Evolutionary conservation across 1,140 invertebrate species (phyloP).

Genomic region (Sitophilus oryzae): DNA sequence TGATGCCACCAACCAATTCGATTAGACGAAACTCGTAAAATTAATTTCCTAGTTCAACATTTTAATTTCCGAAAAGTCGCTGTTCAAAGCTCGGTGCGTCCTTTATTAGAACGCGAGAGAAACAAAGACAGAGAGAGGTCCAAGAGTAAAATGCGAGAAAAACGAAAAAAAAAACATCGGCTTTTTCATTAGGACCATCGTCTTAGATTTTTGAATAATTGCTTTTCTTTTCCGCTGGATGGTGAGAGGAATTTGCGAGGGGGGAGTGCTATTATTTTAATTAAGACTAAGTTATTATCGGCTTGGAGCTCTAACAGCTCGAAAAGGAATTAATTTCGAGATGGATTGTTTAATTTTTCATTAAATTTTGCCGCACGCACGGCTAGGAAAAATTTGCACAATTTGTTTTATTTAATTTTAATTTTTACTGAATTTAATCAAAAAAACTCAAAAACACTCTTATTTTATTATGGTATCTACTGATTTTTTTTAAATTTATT

Average conservation of each 20-base stretch:
- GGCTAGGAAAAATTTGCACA: too few relatives aligned
- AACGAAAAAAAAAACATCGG: background rate
- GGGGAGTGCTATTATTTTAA: constrained; percentile 6
- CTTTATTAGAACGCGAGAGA: background rate
- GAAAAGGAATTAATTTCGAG: constrained; percentile 11
- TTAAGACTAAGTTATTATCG: constrained; percentile 5
- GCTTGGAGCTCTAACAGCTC: constrained; percentile 7
- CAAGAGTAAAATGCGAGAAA: too few relatives aligned
- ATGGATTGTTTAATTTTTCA: background rate
- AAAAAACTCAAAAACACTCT: too few relatives aligned
- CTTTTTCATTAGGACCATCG: background rate
- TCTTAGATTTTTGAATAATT: background rate
- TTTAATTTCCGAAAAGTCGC: background rate
- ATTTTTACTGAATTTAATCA: too few relatives aligned
- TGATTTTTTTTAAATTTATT: too few relatives aligned
- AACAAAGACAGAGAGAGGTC: too few relatives aligned
- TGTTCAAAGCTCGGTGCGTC: background rate
- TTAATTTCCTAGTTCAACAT: background rate
- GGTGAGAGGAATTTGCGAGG: too few relatives aligned
- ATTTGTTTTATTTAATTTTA: too few relatives aligned
- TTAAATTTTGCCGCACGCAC: constrained; percentile 5
- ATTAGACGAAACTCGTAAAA: background rate
- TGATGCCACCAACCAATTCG: too few relatives aligned
- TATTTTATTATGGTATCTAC: too few relatives aligned
- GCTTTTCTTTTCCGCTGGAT: background rate